Evolutionary conservation across 2,888 invertebrate genomes (phyloP).

Genomic region (Agriopis leucophaearia): DNA sequence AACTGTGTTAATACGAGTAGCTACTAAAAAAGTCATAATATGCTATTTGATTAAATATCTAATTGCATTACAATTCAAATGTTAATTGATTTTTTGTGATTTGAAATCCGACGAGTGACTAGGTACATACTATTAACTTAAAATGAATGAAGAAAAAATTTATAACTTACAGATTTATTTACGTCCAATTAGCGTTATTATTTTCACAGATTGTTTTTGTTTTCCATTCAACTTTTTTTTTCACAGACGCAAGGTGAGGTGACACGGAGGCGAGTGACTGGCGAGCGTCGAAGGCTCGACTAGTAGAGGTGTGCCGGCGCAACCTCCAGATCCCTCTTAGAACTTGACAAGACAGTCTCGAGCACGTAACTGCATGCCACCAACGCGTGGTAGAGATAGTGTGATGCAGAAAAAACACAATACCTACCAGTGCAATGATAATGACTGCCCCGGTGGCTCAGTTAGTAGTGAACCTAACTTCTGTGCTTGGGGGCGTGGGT

Average conservation of each 20-base stretch:
- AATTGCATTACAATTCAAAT: no score
- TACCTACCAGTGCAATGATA: no score
- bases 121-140: not conserved
- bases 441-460: no score
- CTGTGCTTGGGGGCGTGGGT: no score
- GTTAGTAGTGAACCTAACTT: no score
- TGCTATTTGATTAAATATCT: no score
- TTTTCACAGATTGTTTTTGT: conserved; percentile 33
- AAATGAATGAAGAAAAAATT: no score
- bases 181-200: conserved; percentile 3
- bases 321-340: conserved; percentile 54
- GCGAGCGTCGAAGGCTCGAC: conserved; percentile 59
- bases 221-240: conserved; percentile 51
- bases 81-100: no score
- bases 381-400: conserved; percentile 14
- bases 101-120: no score
- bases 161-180: conserved; percentile 36
- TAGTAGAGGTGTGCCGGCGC: conserved; percentile 60
- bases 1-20: no score
- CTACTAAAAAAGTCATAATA: no score
- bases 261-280: conserved; percentile 57
- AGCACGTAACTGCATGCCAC: conserved; percentile 21
- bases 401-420: not conserved
- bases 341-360: conserved; percentile 47
- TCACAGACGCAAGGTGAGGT: conserved; percentile 44